phyloP scores from a whole-genome alignment of 1,140 invertebrate species.

The Asbolus verrucosus region DNA sequence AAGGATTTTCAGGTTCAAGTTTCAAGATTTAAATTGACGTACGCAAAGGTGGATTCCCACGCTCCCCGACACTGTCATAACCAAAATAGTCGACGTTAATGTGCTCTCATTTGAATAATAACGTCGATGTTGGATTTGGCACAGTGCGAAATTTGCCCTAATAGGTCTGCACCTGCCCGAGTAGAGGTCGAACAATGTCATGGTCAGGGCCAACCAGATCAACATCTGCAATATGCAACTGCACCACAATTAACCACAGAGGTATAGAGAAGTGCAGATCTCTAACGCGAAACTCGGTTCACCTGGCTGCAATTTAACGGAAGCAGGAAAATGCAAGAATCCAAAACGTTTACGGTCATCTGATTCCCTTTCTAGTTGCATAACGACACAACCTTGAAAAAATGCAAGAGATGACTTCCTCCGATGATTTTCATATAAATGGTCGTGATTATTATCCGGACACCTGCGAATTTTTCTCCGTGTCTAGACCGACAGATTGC shows the following conservation, averaged over 20 bases:
- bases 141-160: conserved; percentile 18
- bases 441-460: too few species aligned
- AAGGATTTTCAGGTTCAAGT: conserved; percentile 7
- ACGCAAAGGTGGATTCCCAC: conserved; percentile 8
- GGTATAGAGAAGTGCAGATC: not conserved
- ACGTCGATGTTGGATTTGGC: too few species aligned
- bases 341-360: too few species aligned
- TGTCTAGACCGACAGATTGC: too few species aligned
- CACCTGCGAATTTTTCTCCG: too few species aligned
- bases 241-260: conserved; percentile 47
- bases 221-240: conserved; percentile 63
- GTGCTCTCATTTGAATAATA: too few species aligned
- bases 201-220: conserved; percentile 63
- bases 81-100: too few species aligned
- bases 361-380: too few species aligned
- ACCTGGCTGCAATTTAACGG: not conserved
- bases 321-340: conserved; percentile 2
- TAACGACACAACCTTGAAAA: too few species aligned
- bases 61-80: not conserved
- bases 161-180: conserved; percentile 24
- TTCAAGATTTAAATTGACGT: not conserved
- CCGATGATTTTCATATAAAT: too few species aligned
- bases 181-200: conserved; percentile 63
- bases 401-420: too few species aligned
- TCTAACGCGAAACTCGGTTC: conserved; percentile 1